Percentiles rank a stretch among this genome's conserved stretches.
Evolutionary conservation across 2,888 invertebrate species (phyloP).

Genomic region (Osmoderma eremita): DNA sequence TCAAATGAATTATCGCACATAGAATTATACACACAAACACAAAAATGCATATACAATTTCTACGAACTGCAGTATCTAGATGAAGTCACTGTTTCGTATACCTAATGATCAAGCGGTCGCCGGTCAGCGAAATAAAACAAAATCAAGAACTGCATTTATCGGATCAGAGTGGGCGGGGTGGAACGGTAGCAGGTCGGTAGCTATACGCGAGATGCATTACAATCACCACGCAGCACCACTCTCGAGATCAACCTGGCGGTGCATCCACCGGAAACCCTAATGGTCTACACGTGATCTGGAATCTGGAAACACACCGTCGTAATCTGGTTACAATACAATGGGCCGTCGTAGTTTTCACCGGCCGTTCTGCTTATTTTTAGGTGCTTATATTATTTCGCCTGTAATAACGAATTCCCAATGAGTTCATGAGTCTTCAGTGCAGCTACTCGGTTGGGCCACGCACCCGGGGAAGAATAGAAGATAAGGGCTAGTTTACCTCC

Average conservation of each 20-base stretch:
- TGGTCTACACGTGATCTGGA: slow-evolving; percentile 64
- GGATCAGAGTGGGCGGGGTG: slow-evolving; percentile 62
- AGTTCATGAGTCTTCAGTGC: slow-evolving; percentile 36
- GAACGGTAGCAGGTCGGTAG: slow-evolving; percentile 53
- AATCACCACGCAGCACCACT: slow-evolving; percentile 50
- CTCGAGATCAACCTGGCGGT: slow-evolving; percentile 48
- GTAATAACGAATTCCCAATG: slow-evolving; percentile 48
- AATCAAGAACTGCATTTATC: slow-evolving; percentile 62
- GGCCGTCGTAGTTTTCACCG: slow-evolving; percentile 44
- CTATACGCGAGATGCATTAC: slow-evolving; percentile 60
- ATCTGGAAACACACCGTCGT: slow-evolving; percentile 58
- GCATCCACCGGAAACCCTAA: slow-evolving; percentile 62
- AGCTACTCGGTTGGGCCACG: slow-evolving; percentile 34
- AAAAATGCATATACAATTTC: slow-evolving; percentile 12
- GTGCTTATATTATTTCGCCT: slow-evolving; percentile 51
- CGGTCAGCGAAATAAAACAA: slow-evolving; percentile 56
- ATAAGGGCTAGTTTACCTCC: slow-evolving; percentile 31
- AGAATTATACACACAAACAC: not conserved
- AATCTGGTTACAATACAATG: slow-evolving; percentile 62
- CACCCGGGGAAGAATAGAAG: slow-evolving; percentile 24
- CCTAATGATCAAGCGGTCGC: slow-evolving; percentile 55
- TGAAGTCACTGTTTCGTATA: slow-evolving; percentile 51
- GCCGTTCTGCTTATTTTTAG: slow-evolving; percentile 52
- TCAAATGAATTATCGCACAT: not conserved
- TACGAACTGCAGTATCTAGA: slow-evolving; percentile 41